phyloP scores from a whole-genome alignment of 2,888 invertebrate species.

The Tolmerus cingulatus region DNA sequence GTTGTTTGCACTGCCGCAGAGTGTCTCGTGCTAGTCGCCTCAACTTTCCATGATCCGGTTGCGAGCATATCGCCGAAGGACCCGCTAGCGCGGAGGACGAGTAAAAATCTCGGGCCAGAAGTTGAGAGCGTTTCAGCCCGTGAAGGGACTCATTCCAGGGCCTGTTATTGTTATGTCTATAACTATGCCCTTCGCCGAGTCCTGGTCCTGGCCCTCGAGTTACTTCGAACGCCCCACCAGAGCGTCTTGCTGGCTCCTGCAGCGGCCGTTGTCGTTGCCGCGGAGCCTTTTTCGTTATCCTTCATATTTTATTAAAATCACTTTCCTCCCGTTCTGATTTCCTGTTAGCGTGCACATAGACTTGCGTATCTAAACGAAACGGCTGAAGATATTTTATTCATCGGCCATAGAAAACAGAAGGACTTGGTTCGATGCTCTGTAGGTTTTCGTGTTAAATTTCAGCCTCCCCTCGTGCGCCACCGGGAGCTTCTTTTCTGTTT shows the following conservation, averaged over 20 bases:
- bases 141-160: constrained; percentile 1
- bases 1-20: constrained; percentile 40
- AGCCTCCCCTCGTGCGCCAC: not conserved
- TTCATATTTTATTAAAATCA: constrained; percentile 64
- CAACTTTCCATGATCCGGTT: constrained; percentile 11
- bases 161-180: constrained; percentile 29
- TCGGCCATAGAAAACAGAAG: constrained; percentile 38
- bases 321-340: constrained; percentile 63
- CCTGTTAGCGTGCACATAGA: constrained; percentile 50
- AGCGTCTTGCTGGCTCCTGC: not conserved
- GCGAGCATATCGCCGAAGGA: not conserved
- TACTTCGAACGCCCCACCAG: not conserved
- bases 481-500: not conserved
- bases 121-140: not conserved
- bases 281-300: constrained; percentile 44
- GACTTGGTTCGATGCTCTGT: constrained; percentile 36
- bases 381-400: constrained; percentile 38
- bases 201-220: constrained; percentile 1
- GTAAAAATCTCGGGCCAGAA: not conserved
- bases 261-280: constrained; percentile 5
- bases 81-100: not conserved
- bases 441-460: constrained; percentile 30
- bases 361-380: constrained; percentile 40
- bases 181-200: not conserved
- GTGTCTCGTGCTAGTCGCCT: constrained; percentile 18